Evolutionary conservation across 2,113 vertebrate species (phyloP), one percentile per base, ranked within the genome.

Genomic region (Anoplopoma fimbria): DNA sequence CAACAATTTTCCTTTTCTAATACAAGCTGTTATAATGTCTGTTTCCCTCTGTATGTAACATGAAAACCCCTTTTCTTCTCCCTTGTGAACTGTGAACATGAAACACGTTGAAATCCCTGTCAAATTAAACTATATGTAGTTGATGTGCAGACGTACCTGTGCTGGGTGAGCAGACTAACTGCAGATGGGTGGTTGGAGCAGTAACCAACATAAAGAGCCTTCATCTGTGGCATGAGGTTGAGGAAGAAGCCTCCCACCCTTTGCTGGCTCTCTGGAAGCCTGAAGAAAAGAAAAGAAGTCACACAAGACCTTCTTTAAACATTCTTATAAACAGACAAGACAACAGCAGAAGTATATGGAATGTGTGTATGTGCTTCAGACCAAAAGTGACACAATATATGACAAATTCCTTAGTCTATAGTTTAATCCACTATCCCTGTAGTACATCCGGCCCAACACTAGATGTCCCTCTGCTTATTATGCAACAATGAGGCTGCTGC

Each of bases 131-230:
- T 17, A 14, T 55, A 70, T 45, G 61, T 29, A 33, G 27, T 27
- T 6, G 14, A 25, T 45, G 33, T 31, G 36, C 38, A 10, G 53
- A 88, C 79, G 0, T 94, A 99, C 98, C 97, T 96, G 93, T 99
- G 96, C 82, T 99, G 96, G 19, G 97, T 99, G 77, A 99, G 97
- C 85, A 99, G 95, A 68, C 96, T 98, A 29, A 99, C 98, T 23
- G 97, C 97, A n/a, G 97, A 99, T 0, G 98, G 98, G 79, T 99
- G 98, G 91, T 99, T 99, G 93, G 98, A 96, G 95, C 98, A 99
- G 84, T 99, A 99, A 0, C 95, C 91, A 19, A 97, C 93, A 85
- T 99, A 98, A 21, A 99, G 91, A 67, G 92, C 96, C 92, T 97
- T 97, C 96, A 97, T 99, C 89, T 98, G 98, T 0, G 96, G 95